Evolutionary conservation across 92 coral and sea anemone genomes (phyloP), one percentile per base, ranked within the genome.

Genomic region (Actinernus sp.): DNA sequence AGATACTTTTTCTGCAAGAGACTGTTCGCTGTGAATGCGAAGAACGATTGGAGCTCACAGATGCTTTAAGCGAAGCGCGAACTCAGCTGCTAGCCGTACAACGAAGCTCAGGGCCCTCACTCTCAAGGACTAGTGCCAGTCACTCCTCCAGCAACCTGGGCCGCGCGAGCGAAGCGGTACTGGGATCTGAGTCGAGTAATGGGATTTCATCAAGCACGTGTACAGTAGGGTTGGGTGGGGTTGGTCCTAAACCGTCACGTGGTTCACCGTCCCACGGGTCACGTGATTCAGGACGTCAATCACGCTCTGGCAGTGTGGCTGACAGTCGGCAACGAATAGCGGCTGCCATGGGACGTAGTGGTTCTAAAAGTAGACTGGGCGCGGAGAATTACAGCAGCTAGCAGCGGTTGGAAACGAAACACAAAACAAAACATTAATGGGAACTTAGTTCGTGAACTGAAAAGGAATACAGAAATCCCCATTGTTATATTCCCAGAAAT

Each of bases 21-120:
- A 94, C 97, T n/a, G 98, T 94, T 3, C 98, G 97, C 20, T 95
- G 85, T n/a, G 98, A 94, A 26, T 94, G 98, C 41, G 98, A 94
- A 53, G 98, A 94, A 37, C 77, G 98, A 31, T 76, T 94, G 1
- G 95, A 94, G 45, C 85, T 94, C 32, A 94, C 98, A 3, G 97
- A 91, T 33, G 97, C 98, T 12, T 71, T 94, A 27, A 82, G 92
- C 61, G 85, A 94, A 20, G 92, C 98, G 23, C 88, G 98, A 31
- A 85, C 97, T 46, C 92, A 91, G 26, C 81, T 94, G 25, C 76
- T 94, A 18, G 71, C 98, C 13, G 52, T 78, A 51, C 89, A 87
- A 63, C 83, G 92, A 6, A 58, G 55, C 28, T 54, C 87, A n/a
- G 65, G 50, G 12, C 68, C 54, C 12, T 52, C 96, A 22, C 55